Evolutionary conservation across 92 coral and sea anemone species (phyloP).

Genomic region (Epizoanthus stellaris): DNA sequence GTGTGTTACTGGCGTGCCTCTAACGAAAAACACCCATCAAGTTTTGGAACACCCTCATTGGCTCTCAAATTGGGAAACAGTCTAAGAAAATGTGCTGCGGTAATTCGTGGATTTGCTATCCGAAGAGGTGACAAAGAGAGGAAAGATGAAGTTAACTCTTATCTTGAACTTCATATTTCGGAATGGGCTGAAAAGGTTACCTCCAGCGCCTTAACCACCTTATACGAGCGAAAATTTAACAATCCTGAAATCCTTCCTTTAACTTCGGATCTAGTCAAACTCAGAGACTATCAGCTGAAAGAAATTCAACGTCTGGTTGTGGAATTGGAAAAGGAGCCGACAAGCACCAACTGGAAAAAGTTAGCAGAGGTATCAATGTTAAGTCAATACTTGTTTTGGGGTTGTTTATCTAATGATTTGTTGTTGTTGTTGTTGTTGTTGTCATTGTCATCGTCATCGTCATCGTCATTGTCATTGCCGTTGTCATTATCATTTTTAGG

Average conservation of each 20-base stretch:
- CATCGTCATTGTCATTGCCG: no score
- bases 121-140: constrained; percentile 28
- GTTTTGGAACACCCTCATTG: constrained; percentile 45
- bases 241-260: constrained; percentile 45
- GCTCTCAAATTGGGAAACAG: constrained; percentile 52
- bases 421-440: no score
- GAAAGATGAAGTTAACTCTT: constrained; percentile 22
- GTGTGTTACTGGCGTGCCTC: constrained; percentile 15
- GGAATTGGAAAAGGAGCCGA: neutral
- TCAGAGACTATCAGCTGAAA: constrained; percentile 37
- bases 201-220: constrained; percentile 37
- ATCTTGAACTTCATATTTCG: constrained; percentile 36
- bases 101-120: constrained; percentile 47
- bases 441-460: no score
- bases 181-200: constrained; percentile 58
- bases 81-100: constrained; percentile 49
- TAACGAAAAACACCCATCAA: neutral
- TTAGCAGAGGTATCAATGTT: constrained; percentile 21
- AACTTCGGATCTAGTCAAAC: constrained; percentile 34
- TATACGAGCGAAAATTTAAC: constrained; percentile 26
- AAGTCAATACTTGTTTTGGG: no score
- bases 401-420: no score
- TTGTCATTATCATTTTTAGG: neutral
- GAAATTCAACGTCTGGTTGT: neutral
- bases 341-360: constrained; percentile 17